Base-by-base conservation (phyloP, 2,113 vertebrate genomes). In the Aix galericulata region DNA sequence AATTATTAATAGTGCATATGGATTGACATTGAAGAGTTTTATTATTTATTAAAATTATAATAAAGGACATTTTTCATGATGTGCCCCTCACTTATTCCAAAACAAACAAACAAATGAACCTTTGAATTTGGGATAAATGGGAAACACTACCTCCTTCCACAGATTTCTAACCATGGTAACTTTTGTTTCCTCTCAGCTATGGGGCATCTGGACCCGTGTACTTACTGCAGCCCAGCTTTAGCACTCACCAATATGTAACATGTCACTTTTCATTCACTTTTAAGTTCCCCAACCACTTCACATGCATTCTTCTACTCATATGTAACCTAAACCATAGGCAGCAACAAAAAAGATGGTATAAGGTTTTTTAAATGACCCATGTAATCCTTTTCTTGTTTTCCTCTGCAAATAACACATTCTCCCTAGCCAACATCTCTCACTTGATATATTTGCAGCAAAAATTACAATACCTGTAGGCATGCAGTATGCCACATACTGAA, bases 191-290 rank as follows among this genome's bases (percentile, higher is more conserved):
- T 16, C 8, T 34, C n/a, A 26, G 9, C 18, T 20, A 8, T 1
- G 9, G 23, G 75, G 29, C 6, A 17, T 21, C 31, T 55, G 66
- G 38, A 48, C 27, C 27, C 69, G 11, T 0, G 0, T 46, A 25
- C 40, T 27, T 17, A 6, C 50, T 11, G 17, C 25, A 69, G 18
- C 31, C 13, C 50, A 32, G 16, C 27, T 81, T 59, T 22, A 12
- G 46, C 23, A 2, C 40, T 4, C 38, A 46, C 64, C 53, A n/a
- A 8, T 2, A 25, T 1, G 14, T 16, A 29, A 40, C 0, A 3
- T 3, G 17, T 10, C 13, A 8, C 9, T 55, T 14, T 7, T 53
- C 13, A 29, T 4, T 34, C 42, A 17, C n/a, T n/a, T 55, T 22
- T 22, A 29, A 79, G 42, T 64, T 69, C 40, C 40, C 29, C 32